Base-by-base conservation (phyloP, 2,797 vertebrate genomes). In the Sternarchorhynchus goeldii region DNA sequence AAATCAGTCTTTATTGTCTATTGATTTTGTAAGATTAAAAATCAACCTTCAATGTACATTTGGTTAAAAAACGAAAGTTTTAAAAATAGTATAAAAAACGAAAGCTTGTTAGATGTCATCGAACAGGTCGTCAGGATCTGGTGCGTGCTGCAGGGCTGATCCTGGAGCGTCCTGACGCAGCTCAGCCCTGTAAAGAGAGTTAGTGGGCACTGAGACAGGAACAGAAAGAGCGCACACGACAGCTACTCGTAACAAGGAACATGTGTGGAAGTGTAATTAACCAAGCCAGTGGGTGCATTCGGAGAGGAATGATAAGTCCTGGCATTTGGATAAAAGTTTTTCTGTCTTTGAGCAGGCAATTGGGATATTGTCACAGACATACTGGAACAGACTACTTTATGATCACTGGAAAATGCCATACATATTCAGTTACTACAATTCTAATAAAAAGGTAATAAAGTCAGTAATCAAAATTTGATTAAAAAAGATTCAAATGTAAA, bases 101-200 rank as follows among this genome's bases (percentile, higher is more conserved):
- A 41, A 55, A 41, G 39, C 20, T 59, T 67, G 45, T 90, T 91
- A 96, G 36, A 96, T 92, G 87, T 95, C 93, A 29, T 92, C 90
- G 74, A 96, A 95, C 82, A 98, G 94, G 77, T 96, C 91, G 79
- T 95, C 95, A 0, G 88, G 89, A 77, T 92, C 89, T 41, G 88
- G 90, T 87, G 82, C 16, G 2, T 81, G 59, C 45, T 73, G 36
- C 41, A 78, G 88, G 74, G 85, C 73, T 66, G 68, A 73, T 58
- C 63, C 62, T 71, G 74, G 63, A 71, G 53, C 18, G 29, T 81
- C 76, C 75, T 81, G 45, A 32, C 50, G 55, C 69, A 45, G 66
- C 56, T 72, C 69, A 34, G 25, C 73, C 64, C 84, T 83, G 31
- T 62, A 85, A 85, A 73, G 57, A 82, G 65, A 82, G 59, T 59